These are phyloP conservation scores for Varanus salvator DNA, from an alignment of 2,113 vertebrate genomes.

Conservation along the genomic window DNA sequence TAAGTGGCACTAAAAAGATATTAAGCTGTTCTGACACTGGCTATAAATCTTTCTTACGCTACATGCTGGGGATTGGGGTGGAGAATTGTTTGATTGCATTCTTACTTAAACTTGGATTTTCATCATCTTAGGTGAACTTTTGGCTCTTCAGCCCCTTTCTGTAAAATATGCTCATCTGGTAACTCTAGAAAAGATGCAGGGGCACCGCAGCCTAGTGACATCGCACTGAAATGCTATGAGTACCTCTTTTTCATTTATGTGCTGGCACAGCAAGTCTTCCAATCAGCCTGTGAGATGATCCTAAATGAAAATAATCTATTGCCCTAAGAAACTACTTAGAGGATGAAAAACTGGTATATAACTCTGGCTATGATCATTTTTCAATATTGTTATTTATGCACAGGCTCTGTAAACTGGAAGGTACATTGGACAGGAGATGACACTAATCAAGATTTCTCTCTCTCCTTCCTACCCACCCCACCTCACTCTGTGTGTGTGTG, in stretches of 20 bases:
- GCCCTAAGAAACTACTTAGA: constrained; percentile 2
- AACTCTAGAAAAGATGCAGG: neutral
- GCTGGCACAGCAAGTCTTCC: constrained; percentile 4
- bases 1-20: too few species aligned
- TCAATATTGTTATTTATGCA: neutral
- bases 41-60: neutral
- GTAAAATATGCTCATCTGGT: neutral
- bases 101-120: neutral
- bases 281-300: neutral
- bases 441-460: neutral
- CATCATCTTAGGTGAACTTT: neutral
- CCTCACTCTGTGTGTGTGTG: too few species aligned
- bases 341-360: neutral
- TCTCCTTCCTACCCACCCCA: too few species aligned
- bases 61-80: neutral
- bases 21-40: neutral
- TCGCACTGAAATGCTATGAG: neutral
- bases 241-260: constrained; percentile 12
- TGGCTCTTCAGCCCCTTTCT: neutral
- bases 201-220: neutral
- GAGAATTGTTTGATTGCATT: neutral
- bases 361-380: neutral
- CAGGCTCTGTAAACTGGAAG: neutral
- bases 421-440: neutral
- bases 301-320: constrained; percentile 16